Conservation (phyloP, 2,797 vertebrate genomes). For the Xenopus petersii region DNA sequence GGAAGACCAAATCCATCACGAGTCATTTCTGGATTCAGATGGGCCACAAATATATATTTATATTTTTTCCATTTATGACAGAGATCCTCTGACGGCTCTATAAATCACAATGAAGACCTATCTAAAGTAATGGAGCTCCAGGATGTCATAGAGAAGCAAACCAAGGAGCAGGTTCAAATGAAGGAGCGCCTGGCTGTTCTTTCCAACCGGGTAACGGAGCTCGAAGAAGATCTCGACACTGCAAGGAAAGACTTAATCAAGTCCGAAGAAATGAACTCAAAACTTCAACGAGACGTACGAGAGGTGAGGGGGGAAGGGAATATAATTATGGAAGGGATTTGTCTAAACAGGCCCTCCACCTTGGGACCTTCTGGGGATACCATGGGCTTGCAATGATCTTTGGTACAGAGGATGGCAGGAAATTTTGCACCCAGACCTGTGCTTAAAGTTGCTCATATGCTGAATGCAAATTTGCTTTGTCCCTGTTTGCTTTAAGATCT, state of each 20-base stretch:
- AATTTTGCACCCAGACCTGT: no score
- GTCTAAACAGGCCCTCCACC: no score
- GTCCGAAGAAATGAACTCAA: conserved; percentile 88
- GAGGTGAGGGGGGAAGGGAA: conserved; percentile 70
- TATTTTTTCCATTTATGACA: conserved; percentile 49
- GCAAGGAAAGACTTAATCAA: conserved; percentile 93
- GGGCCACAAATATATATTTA: no score
- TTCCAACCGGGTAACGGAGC: conserved; percentile 77
- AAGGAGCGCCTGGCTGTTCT: conserved; percentile 87
- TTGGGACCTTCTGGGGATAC: no score
- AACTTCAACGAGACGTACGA: conserved; percentile 87
- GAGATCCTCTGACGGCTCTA: conserved; percentile 85
- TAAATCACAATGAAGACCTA: conserved; percentile 84
- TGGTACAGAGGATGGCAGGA: no score
- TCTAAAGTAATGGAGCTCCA: conserved; percentile 84
- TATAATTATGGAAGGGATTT: neutral
- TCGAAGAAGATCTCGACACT: conserved; percentile 93
- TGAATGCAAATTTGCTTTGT: no score
- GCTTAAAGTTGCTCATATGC: no score
- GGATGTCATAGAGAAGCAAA: conserved; percentile 84
- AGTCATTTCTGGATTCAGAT: no score
- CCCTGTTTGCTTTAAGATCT: no score
- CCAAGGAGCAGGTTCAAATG: conserved; percentile 85
- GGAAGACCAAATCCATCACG: no score
- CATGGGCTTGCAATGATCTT: no score